Conservation (phyloP, 2,888 invertebrate genomes). For the Patella caerulea region DNA sequence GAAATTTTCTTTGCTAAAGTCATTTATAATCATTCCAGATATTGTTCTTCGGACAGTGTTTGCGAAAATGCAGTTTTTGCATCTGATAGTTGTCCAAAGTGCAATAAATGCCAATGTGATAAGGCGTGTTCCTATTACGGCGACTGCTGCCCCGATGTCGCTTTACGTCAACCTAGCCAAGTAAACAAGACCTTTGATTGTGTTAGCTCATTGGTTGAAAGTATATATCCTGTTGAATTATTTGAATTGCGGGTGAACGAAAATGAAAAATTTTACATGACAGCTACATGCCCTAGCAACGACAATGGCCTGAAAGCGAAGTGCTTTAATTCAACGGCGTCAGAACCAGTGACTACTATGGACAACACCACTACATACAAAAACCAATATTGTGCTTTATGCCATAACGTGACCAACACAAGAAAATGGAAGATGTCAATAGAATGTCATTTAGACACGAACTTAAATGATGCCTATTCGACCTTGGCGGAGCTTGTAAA, state of each 20-base stretch:
- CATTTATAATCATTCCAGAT: constrained; percentile 13
- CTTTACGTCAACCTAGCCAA: constrained; percentile 5
- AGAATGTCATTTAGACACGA: neutral
- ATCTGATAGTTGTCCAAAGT: constrained; percentile 14
- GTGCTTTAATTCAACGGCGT: constrained; percentile 15
- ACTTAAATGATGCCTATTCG: constrained; percentile 2
- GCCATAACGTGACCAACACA: constrained; percentile 11
- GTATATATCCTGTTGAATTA: constrained; percentile 6
- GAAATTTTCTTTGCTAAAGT: constrained; percentile 17
- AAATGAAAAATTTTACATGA: constrained; percentile 13
- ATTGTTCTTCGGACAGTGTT: constrained; percentile 14
- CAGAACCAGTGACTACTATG: constrained; percentile 11
- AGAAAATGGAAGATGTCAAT: constrained; percentile 14
- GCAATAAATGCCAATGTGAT: constrained; percentile 40
- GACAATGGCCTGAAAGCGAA: neutral
- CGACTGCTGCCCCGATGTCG: constrained; percentile 42
- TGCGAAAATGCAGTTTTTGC: neutral
- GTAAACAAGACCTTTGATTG: neutral
- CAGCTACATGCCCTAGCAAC: constrained; percentile 17
- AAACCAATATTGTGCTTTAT: constrained; percentile 22
- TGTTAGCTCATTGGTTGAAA: neutral
- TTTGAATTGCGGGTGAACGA: neutral
- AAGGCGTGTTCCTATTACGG: constrained; percentile 31
- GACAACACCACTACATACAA: constrained; percentile 19
- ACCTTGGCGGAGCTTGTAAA: neutral